These are phyloP conservation scores for Hylaea fasciaria DNA, from an alignment of 2,888 invertebrate species.

Conservation along the genomic window DNA sequence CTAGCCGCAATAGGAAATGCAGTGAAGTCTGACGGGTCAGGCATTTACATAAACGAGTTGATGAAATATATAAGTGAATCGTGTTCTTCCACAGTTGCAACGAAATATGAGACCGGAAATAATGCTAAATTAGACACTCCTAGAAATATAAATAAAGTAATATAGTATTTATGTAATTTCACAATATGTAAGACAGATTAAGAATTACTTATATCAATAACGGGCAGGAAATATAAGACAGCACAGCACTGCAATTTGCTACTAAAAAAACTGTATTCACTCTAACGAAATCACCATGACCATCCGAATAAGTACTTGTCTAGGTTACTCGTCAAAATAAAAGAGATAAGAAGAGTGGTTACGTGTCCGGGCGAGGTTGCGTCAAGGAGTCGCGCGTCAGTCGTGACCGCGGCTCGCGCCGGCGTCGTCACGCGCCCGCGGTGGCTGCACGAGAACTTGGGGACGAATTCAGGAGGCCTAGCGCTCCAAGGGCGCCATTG, in stretches of 20 bases:
- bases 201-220: too few relatives aligned
- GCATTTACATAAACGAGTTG: slow-evolving; percentile 55
- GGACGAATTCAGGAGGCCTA: slow-evolving; percentile 53
- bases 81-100: slow-evolving; percentile 28
- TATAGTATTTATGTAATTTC: too few relatives aligned
- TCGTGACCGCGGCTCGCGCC: slow-evolving; percentile 80
- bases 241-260: too few relatives aligned
- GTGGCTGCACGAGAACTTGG: slow-evolving; percentile 73
- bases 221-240: too few relatives aligned
- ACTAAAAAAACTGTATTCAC: too few relatives aligned
- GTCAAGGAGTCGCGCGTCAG: slow-evolving; percentile 74
- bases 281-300: too few relatives aligned
- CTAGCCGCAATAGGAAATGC: slow-evolving; percentile 48
- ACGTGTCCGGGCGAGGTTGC: slow-evolving; percentile 60
- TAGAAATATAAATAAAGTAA: too few relatives aligned
- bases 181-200: too few relatives aligned
- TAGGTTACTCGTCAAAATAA: slow-evolving; percentile 31
- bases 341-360: slow-evolving; percentile 35
- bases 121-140: too few relatives aligned
- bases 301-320: slow-evolving; percentile 1
- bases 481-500: not conserved
- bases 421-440: slow-evolving; percentile 79
- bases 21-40: slow-evolving; percentile 52
- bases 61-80: slow-evolving; percentile 33
- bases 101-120: slow-evolving; percentile 8